phyloP scores from a whole-genome alignment of 2,797 vertebrate species.

The Sebastes cheni region DNA sequence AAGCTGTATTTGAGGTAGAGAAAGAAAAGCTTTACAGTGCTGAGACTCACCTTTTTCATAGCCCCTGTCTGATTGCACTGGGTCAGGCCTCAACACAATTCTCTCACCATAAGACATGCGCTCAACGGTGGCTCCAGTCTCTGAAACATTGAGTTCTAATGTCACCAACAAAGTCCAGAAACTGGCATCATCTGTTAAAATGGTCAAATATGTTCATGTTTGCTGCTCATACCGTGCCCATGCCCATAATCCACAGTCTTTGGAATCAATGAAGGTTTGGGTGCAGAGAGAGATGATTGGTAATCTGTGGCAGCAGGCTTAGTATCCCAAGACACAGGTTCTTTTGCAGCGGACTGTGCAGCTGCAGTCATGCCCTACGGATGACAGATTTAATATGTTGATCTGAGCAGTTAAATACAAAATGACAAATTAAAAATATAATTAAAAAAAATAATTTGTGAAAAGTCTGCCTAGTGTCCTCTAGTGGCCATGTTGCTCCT shows the following conservation, averaged over 20 bases:
- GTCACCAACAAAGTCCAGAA: not conserved
- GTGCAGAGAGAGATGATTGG: constrained; percentile 65
- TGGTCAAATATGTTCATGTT: not conserved
- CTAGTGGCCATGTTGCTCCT: too few relatives aligned
- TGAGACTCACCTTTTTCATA: constrained; percentile 91
- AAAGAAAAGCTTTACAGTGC: not conserved
- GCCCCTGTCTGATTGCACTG: constrained; percentile 84
- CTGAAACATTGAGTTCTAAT: constrained; percentile 71
- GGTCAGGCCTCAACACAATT: constrained; percentile 92
- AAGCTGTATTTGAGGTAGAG: not conserved
- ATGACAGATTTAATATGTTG: not conserved
- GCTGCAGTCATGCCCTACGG: constrained; percentile 72
- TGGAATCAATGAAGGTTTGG: constrained; percentile 84
- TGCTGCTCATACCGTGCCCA: constrained; percentile 84
- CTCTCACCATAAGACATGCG: constrained; percentile 96
- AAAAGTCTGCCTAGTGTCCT: not conserved
- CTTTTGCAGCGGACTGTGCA: constrained; percentile 31
- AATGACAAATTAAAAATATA: not conserved
- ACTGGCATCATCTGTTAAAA: not conserved
- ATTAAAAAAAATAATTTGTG: not conserved
- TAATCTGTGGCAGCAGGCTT: constrained; percentile 66
- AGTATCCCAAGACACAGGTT: constrained; percentile 81
- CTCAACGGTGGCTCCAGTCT: constrained; percentile 91
- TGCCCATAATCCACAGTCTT: constrained; percentile 97
- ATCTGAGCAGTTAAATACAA: not conserved